Conservation (phyloP, 2,113 vertebrate species). For the Neoarius graeffei region DNA sequence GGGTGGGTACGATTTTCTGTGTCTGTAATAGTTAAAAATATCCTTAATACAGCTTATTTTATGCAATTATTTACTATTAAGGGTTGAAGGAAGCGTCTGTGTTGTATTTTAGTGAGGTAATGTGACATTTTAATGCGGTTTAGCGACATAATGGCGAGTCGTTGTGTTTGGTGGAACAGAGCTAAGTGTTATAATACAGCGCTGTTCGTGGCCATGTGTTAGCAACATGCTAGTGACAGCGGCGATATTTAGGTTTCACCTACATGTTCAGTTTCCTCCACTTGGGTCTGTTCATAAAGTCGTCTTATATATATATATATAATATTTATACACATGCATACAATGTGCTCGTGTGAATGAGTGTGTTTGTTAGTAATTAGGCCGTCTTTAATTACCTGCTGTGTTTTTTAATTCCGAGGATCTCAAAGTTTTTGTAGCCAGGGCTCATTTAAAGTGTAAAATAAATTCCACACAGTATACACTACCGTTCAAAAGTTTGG, state of each 20-base stretch:
- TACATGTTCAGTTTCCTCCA: neutral
- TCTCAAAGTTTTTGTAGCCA: too few species aligned
- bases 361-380: neutral
- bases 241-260: neutral
- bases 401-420: too few species aligned
- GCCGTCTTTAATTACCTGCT: neutral
- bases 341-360: neutral
- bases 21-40: neutral
- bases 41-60: neutral
- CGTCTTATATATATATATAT: too few species aligned
- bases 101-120: neutral
- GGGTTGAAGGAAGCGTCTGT: neutral
- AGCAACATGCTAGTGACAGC: neutral
- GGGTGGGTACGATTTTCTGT: constrained; percentile 35
- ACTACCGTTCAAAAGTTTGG: too few species aligned
- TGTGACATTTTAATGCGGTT: neutral
- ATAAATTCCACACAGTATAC: too few species aligned
- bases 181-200: neutral
- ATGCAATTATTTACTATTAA: fast-evolving
- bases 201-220: constrained; percentile 32
- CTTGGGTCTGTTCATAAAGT: neutral
- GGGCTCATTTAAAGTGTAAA: too few species aligned
- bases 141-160: neutral
- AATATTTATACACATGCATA: too few species aligned
- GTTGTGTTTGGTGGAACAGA: neutral